Evolutionary conservation across 2,888 invertebrate genomes (phyloP).

Genomic region (Orthosia incerta): DNA sequence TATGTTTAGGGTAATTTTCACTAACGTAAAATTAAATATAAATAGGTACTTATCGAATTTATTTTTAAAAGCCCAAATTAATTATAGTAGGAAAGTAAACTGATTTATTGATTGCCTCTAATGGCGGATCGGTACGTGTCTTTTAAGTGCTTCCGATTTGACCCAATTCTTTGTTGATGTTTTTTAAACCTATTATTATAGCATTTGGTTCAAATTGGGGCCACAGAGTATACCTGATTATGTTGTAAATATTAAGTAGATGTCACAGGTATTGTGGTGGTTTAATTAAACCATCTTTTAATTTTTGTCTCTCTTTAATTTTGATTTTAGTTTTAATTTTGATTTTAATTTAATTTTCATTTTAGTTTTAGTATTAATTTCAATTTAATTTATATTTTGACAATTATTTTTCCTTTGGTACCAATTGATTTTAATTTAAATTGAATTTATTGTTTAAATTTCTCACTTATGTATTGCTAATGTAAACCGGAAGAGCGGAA

Average conservation of each 20-base stretch:
- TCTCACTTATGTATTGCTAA: too few relatives aligned
- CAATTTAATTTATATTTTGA: too few relatives aligned
- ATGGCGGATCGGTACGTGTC: conserved; percentile 2
- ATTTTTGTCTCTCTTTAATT: too few relatives aligned
- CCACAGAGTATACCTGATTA: conserved; percentile 4
- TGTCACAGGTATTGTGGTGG: neutral
- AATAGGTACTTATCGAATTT: neutral
- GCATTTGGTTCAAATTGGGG: neutral
- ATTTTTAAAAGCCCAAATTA: neutral
- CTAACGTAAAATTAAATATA: conserved; percentile 7
- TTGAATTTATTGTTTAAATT: too few relatives aligned
- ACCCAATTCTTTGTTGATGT: conserved; percentile 28
- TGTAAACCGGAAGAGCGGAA: too few relatives aligned
- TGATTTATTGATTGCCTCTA: conserved; percentile 12
- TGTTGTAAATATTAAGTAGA: neutral
- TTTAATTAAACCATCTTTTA: too few relatives aligned
- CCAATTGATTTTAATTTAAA: too few relatives aligned
- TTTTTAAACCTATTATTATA: conserved; percentile 16
- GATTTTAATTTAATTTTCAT: too few relatives aligned
- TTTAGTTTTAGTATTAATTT: too few relatives aligned
- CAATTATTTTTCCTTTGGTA: too few relatives aligned
- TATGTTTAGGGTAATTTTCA: conserved; percentile 4
- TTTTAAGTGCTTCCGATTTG: conserved; percentile 24
- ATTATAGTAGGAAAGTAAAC: neutral
- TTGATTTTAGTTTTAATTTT: too few relatives aligned